Evolutionary conservation across 2,888 invertebrate species (phyloP).

Genomic region (Pandemis heparana): DNA sequence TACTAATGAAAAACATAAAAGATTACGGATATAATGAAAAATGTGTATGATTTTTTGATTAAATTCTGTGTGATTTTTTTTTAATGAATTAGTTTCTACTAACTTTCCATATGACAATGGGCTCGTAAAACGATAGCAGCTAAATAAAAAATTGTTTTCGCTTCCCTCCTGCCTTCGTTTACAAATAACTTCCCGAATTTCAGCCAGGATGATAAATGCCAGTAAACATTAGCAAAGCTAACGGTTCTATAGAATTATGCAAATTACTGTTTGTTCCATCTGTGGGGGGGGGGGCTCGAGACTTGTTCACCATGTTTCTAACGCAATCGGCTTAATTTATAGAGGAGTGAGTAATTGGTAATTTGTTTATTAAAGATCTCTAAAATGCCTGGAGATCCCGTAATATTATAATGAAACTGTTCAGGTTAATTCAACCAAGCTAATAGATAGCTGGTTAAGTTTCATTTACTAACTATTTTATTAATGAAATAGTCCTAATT

Average conservation of each 20-base stretch:
- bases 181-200: conserved; percentile 10
- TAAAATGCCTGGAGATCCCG: neutral
- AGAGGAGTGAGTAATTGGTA: neutral
- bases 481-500: too few species aligned
- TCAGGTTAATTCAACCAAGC: too few species aligned
- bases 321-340: conserved; percentile 8
- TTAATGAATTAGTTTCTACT: neutral
- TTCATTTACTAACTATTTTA: too few species aligned
- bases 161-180: neutral
- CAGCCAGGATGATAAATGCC: conserved; percentile 24
- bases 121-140: neutral
- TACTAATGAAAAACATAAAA: too few species aligned
- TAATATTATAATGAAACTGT: too few species aligned
- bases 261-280: conserved; percentile 33
- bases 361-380: neutral
- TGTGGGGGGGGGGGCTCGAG: neutral
- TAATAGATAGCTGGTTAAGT: too few species aligned
- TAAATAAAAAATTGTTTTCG: conserved; percentile 5
- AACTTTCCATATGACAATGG: neutral
- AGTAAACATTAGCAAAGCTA: conserved; percentile 26
- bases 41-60: too few species aligned
- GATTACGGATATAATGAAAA: too few species aligned
- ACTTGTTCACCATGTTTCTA: neutral
- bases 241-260: conserved; percentile 30
- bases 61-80: too few species aligned